Evolutionary conservation across 2,797 vertebrate genomes (phyloP).

Genomic region (Tangara arthus): DNA sequence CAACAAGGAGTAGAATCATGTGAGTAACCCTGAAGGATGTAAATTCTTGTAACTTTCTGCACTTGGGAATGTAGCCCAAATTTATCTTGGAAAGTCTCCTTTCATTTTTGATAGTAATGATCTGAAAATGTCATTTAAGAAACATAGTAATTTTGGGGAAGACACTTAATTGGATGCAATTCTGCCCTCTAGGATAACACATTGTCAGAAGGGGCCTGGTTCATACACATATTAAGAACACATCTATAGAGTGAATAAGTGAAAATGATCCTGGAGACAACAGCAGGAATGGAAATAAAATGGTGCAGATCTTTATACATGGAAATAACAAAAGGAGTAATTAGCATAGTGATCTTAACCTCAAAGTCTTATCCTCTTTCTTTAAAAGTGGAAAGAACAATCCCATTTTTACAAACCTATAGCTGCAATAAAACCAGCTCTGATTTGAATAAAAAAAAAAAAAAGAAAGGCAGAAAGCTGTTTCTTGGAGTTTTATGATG

Average conservation of each 20-base stretch:
- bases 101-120: not conserved
- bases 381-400: not conserved
- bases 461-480: not conserved
- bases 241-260: not conserved
- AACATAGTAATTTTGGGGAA: not conserved
- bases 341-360: not conserved
- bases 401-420: not conserved
- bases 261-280: conserved; percentile 10
- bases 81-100: not conserved
- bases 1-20: rapidly evolving
- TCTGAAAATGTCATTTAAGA: not conserved
- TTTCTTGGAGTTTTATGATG: not conserved
- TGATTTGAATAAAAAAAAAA: not conserved
- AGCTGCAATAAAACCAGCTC: not conserved
- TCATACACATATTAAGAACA: not conserved
- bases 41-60: not conserved
- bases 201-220: not conserved
- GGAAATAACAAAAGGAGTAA: not conserved
- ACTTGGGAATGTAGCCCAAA: not conserved
- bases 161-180: not conserved
- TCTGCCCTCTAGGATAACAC: not conserved
- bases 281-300: not conserved
- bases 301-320: not conserved
- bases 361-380: not conserved
- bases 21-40: not conserved